Evolutionary conservation across 2,888 invertebrate genomes (phyloP), one percentile per base, ranked within the genome.

Genomic region (Clanis bilineata): DNA sequence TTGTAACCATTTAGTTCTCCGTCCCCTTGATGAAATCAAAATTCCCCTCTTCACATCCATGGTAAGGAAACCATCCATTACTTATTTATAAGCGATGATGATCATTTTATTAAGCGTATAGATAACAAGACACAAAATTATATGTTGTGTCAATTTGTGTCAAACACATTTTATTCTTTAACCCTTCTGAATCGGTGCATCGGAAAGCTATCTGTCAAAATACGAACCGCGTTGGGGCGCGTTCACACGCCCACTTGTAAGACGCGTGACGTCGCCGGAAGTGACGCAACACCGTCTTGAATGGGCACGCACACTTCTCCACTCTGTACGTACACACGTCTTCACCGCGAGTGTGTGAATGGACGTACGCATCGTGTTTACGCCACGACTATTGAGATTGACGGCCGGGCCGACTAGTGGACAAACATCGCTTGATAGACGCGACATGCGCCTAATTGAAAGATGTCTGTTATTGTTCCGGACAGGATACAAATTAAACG

Each of bases 231-330:
- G 74, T 81, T 81, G 84, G 81, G 86, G 83, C 72, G 77, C 69
- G 80, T 80, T 80, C 84, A 85, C 85, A 88, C 88, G 85, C 82
- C 85, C 85, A 85, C 85, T 89, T 86, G 81, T 72, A 85, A 89
- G 86, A 85, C 80, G 77, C 65, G 80, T 85, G 84, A 88, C 87
- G 86, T 85, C 83, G 77, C 64, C 72, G 89, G 90, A 90, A 79
- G 83, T 88, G 84, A 90, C 90, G 90, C 73, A 86, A 87, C 77
- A 70, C 71, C 79, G 73, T 86, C 86, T 89, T 90, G 84, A 90
- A 91, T 89, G 90, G 76, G 71, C 75, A 82, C 87, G 79, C 87
- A 88, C 85, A 88, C 88, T 72, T 64, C 60, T 70, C 70, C 61
- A 62, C 58, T 41, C n/a, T 65, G 7, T 18, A 61, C 67, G 39